These are phyloP conservation scores for Acronicta psi DNA, from an alignment of 2,888 invertebrate genomes.

Conservation along the genomic window DNA sequence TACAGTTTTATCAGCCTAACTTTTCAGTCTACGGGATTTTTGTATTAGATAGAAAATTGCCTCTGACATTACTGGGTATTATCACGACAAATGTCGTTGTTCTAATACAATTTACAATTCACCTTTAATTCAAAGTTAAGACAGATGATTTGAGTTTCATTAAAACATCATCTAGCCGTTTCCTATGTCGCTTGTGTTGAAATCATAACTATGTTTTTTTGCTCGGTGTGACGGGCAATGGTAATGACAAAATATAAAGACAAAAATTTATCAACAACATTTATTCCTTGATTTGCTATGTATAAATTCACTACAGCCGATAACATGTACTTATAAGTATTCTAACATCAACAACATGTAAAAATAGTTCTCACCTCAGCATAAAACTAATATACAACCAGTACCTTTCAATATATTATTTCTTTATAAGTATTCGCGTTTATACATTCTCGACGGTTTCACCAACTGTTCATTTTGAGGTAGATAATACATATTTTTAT, in stretches of 20 bases:
- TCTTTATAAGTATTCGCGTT: neutral
- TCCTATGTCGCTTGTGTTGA: too few relatives aligned
- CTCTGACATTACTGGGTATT: constrained; percentile 58
- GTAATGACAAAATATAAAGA: constrained; percentile 5
- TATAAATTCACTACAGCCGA: constrained; percentile 23
- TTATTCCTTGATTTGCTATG: constrained; percentile 23
- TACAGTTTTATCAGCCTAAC: constrained; percentile 55
- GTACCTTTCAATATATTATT: constrained; percentile 10
- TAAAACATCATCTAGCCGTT: too few relatives aligned
- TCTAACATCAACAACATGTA: constrained; percentile 22
- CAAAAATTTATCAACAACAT: constrained; percentile 28
- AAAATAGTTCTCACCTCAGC: constrained; percentile 18
- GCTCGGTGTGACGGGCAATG: too few relatives aligned
- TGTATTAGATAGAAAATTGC: constrained; percentile 52
- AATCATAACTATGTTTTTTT: too few relatives aligned
- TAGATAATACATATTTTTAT: neutral
- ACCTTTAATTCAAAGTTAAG: neutral
- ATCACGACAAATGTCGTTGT: constrained; percentile 63
- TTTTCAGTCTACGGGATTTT: constrained; percentile 66
- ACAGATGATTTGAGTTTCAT: too few relatives aligned
- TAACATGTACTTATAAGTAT: constrained; percentile 26
- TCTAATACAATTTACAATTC: constrained; percentile 59
- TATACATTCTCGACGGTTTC: neutral
- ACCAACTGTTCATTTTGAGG: neutral
- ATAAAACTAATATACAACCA: constrained; percentile 13